Base-by-base conservation (phyloP, 1,140 invertebrate species). In the Popillia japonica region DNA sequence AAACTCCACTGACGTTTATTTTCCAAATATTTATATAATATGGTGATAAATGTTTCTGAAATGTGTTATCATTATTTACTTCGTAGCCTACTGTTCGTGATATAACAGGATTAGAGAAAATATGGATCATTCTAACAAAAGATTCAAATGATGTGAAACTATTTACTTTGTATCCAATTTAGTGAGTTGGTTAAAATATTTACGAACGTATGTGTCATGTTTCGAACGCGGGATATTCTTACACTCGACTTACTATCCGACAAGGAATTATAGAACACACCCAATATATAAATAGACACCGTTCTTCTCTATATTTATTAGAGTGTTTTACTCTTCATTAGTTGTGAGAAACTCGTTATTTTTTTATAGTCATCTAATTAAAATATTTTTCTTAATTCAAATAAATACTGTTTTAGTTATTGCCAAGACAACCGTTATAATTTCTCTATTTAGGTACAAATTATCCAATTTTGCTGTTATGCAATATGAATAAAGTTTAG, bases 91-190 rank as follows among this genome's bases (percentile, higher is more conserved):
- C 22, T 22, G 22, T 68, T 68, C 61, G 20, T 23, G 61, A 68
- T 68, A 34, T 10, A 34, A 68, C 61, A 17, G 11, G 61, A 68
- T 20, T 22, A 68, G 8, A 8, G 61, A 68, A 34, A 22, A 14
- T 68, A 68, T 68, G 61, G 61, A 68, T 22, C 22, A 22, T 68
- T 68, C 61, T 0, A 68, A 68, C 17, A 68, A 0, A 34, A 0
- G 20, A 68, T 68, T 22, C 27, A 68, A 68, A 68, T 68, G 61
- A 68, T 68, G 61, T 68, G 61, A 68, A 68, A 68, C 61, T 68
- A 68, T 68, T 68, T 68, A 68, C 27, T 68, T 68, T 68, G 61
- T 68, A 68, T 68, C 61, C 27, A 68, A 68, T 68, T 68, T 68
- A 68, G 61, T 23, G 61, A 68, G 22, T 68, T 68, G 20, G 61